Evolutionary conservation across 2,113 vertebrate genomes (phyloP), one percentile per base, ranked within the genome.

Genomic region (Mormyrus iriodes): DNA sequence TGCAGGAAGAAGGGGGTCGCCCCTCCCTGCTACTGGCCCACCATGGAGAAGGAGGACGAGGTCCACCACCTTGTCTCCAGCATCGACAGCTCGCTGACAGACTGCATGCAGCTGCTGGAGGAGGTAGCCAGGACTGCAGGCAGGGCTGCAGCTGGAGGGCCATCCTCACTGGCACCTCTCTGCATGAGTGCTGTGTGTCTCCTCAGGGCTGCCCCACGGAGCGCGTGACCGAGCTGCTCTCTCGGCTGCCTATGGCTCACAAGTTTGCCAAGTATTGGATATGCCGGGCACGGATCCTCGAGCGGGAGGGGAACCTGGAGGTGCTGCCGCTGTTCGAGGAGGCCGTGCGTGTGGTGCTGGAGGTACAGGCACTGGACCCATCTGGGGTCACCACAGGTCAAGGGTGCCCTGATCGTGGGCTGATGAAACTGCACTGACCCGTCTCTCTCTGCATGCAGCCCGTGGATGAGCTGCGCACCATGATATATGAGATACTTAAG

Each of bases 181-280:
- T 82, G 9, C 82, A 49, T 87, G 31, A 51, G n/a, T 9, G 27
- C 21, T 42, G 2, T 83, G 6, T 65, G 76, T 87, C 12, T 0
- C 10, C 69, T n/a, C 69, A 99, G 98, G 97, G 97, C 9, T 93
- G 92, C 58, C 82, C 69, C 21, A 58, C 92, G 0, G 92, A 95
- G 48, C 94, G 95, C 85, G 90, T 98, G 89, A 91, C 87, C 4
- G 90, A 92, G 0, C 91, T 96, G 31, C 90, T 99, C 46, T 95
- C 96, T 24, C 93, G 91, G 0, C 93, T 98, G 88, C 98, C 98
- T 0, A 92, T 97, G 48, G 95, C 95, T 13, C 94, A 97, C 91
- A 98, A 97, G 90, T 98, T 97, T 93, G 94, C 97, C 88, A 97
- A 96, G 90, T 99, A 97, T 92, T 99, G 98, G 98, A 96, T 98